Evolutionary conservation across 1,140 invertebrate genomes (phyloP).

Genomic region (Maniola jurtina): DNA sequence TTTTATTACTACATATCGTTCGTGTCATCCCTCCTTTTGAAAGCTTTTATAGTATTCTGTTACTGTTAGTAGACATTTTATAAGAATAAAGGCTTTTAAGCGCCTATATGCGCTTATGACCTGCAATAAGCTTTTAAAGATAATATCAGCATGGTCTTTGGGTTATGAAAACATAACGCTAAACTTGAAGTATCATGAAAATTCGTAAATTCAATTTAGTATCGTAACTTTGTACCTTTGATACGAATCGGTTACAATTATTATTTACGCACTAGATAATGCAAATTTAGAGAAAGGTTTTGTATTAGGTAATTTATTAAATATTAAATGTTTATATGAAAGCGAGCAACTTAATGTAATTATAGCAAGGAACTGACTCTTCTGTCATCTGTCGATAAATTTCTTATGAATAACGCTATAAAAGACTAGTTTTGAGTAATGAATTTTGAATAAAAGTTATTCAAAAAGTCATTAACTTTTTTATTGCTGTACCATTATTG

Average conservation of each 20-base stretch:
- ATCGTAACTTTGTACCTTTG: neutral
- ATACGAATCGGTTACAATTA: neutral
- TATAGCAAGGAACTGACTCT: slow-evolving; percentile 6
- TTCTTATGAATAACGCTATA: slow-evolving; percentile 1
- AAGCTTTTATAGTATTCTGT: slow-evolving; percentile 5
- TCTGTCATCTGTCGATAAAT: neutral
- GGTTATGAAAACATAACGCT: too few relatives aligned
- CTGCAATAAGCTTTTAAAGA: too few relatives aligned
- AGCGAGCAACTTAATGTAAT: slow-evolving; percentile 11
- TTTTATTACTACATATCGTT: slow-evolving; percentile 15
- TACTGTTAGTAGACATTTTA: slow-evolving; percentile 1
- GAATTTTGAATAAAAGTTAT: neutral
- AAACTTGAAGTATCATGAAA: neutral
- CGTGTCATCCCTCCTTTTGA: slow-evolving; percentile 6
- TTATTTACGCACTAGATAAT: slow-evolving; percentile 27
- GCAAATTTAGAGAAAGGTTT: slow-evolving; percentile 18
- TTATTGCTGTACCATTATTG: neutral
- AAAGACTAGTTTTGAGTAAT: neutral
- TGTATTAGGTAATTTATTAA: slow-evolving; percentile 20
- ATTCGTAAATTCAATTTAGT: neutral
- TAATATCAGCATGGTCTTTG: too few relatives aligned
- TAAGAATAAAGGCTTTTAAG: neutral
- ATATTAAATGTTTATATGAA: slow-evolving; percentile 23
- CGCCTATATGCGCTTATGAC: too few relatives aligned
- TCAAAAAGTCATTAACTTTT: neutral